Evolutionary conservation across 1,140 invertebrate species (phyloP).

Genomic region (Rhopalosiphum padi): DNA sequence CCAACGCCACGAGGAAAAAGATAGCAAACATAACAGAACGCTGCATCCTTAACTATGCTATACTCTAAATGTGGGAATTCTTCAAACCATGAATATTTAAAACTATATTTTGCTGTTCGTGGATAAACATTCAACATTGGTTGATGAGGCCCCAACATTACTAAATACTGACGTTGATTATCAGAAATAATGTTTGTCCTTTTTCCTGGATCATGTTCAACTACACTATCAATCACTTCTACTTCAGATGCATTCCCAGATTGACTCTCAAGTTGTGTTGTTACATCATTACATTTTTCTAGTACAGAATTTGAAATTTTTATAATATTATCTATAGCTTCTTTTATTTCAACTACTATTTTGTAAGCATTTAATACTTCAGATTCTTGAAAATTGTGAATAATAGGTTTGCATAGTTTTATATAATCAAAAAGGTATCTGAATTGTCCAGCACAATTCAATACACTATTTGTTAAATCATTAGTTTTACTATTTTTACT

Average conservation of each 20-base stretch:
- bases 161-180: slow-evolving; percentile 42
- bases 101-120: slow-evolving; percentile 23
- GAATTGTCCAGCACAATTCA: no score
- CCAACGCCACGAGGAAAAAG: slow-evolving; percentile 34
- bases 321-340: slow-evolving; percentile 18
- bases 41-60: slow-evolving; percentile 32
- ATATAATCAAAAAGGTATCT: neutral
- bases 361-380: slow-evolving; percentile 15
- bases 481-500: no score
- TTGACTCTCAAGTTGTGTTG: neutral
- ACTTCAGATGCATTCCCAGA: neutral
- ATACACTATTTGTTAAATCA: no score
- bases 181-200: slow-evolving; percentile 14
- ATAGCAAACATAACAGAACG: slow-evolving; percentile 28
- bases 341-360: slow-evolving; percentile 12
- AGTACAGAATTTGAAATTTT: slow-evolving; percentile 17
- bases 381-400: neutral
- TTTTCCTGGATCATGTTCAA: slow-evolving; percentile 46
- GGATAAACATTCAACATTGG: neutral
- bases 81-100: slow-evolving; percentile 43
- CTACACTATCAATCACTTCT: slow-evolving; percentile 2
- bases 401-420: slow-evolving; percentile 1
- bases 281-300: slow-evolving; percentile 13
- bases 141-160: slow-evolving; percentile 44
- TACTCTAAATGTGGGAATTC: slow-evolving; percentile 46